These are phyloP conservation scores for Yoshiicerus persimilis DNA, from an alignment of 1,140 invertebrate species.

Conservation along the genomic window DNA sequence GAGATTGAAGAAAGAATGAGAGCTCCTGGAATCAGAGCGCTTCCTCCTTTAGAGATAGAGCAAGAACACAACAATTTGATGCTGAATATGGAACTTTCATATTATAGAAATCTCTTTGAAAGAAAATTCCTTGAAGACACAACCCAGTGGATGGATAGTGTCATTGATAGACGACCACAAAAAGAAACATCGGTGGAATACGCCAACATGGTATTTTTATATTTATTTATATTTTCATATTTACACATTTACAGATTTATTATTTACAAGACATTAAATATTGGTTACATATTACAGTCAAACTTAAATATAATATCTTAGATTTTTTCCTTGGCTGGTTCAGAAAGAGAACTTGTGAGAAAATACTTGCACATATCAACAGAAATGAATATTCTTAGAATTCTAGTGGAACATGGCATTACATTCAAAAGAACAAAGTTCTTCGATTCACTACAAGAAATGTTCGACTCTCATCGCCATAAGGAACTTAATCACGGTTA, in stretches of 20 bases:
- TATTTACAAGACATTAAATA: no score
- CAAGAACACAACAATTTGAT: not conserved
- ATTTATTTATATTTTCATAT: no score
- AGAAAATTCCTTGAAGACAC: not conserved
- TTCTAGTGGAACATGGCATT: not conserved
- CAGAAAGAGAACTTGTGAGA: not conserved
- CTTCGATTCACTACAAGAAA: not conserved
- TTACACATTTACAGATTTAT: no score
- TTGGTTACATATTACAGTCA: no score
- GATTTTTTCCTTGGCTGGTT: not conserved
- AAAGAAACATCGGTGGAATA: not conserved
- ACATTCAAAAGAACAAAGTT: not conserved
- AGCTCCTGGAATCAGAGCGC: not conserved
- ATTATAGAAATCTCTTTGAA: not conserved
- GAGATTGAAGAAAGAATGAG: not conserved
- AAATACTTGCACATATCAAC: not conserved
- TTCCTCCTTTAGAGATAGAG: not conserved
- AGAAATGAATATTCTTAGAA: not conserved
- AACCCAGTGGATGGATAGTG: not conserved
- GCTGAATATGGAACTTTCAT: not conserved
- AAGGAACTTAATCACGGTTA: not conserved
- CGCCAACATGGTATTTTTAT: no score
- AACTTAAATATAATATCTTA: not conserved
- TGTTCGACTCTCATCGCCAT: not conserved
- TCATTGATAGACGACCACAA: no score